Base-by-base conservation (phyloP, 2,113 vertebrate genomes). In the Xerus inauris region DNA sequence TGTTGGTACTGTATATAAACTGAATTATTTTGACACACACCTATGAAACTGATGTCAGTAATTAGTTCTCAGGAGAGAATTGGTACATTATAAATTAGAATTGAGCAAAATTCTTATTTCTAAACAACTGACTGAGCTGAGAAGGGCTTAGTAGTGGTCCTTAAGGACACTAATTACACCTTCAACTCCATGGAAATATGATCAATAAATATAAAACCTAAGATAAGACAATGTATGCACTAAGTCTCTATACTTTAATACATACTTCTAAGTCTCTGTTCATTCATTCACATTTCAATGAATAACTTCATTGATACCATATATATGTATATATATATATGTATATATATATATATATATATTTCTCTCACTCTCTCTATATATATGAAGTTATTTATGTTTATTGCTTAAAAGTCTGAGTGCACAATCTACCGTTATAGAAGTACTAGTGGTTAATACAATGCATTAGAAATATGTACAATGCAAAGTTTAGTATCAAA, bases 401-500 rank as follows among this genome's bases (percentile, higher is more conserved):
- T 99, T 99, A 99, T 99, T 99, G 99, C 98, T 99, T 99, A 98
- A 99, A 99, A 99, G 98, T 99, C 98, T 98, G 98, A 99, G 99
- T 98, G 98, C 99, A 99, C 99, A 99, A 98, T 98, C 99, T 99
- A 99, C 98, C 97, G 98, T 99, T 98, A 99, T 98, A 99, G 98
- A 99, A 99, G 98, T 98, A 99, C 99, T 98, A 98, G 98, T 98
- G 98, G 98, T 98, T 98, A 98, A 99, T 98, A 99, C 99, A 98
- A 98, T 98, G 98, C 98, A 98, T 98, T 98, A 99, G 99, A 99
- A 99, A 98, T 99, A 99, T 99, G 98, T 99, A 99, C 99, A 99
- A 98, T 98, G 98, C 98, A 99, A 98, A 98, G 98, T 99, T 99
- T 99, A 99, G 99, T 99, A 99, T 99, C 98, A 99, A 99, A 99